Evolutionary conservation across 2,888 invertebrate genomes (phyloP).

Genomic region (Trissonchulus latispiculum): DNA sequence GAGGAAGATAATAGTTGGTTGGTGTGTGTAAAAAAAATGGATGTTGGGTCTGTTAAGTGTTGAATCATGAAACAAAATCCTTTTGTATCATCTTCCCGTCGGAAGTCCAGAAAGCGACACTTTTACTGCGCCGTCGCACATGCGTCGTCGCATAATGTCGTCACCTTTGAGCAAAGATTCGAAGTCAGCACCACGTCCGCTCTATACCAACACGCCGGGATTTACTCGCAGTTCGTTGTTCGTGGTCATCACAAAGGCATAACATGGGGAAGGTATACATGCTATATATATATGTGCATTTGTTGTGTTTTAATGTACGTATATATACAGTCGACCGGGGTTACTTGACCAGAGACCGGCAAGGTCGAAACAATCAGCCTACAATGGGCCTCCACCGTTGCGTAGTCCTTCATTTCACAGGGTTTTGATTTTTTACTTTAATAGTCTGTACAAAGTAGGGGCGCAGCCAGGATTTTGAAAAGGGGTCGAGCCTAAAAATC

Average conservation of each 20-base stretch:
- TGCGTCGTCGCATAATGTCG: conserved; percentile 74
- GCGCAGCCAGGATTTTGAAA: too few relatives aligned
- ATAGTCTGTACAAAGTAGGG: too few relatives aligned
- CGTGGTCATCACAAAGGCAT: conserved; percentile 97
- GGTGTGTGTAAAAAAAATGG: too few relatives aligned
- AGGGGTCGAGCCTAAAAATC: too few relatives aligned
- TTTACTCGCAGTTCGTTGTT: conserved; percentile 98
- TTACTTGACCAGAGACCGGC: too few relatives aligned
- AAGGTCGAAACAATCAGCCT: too few relatives aligned
- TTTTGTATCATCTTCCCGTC: conserved; percentile 81
- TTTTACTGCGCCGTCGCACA: conserved; percentile 98
- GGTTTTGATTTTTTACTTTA: too few relatives aligned
- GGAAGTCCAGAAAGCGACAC: conserved; percentile 96
- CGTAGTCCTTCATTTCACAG: too few relatives aligned
- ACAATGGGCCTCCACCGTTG: too few relatives aligned
- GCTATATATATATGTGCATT: conserved; percentile 49
- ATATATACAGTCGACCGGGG: too few relatives aligned
- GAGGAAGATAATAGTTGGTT: too few relatives aligned
- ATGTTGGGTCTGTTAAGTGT: too few relatives aligned
- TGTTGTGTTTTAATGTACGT: background rate
- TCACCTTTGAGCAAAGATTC: conserved; percentile 91
- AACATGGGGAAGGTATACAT: conserved; percentile 82
- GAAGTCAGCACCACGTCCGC: conserved; percentile 92
- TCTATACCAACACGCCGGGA: conserved; percentile 98
- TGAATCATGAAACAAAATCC: conserved; percentile 73